These are phyloP conservation scores for Acronicta alni DNA, from an alignment of 2,888 invertebrate species.

Conservation along the genomic window DNA sequence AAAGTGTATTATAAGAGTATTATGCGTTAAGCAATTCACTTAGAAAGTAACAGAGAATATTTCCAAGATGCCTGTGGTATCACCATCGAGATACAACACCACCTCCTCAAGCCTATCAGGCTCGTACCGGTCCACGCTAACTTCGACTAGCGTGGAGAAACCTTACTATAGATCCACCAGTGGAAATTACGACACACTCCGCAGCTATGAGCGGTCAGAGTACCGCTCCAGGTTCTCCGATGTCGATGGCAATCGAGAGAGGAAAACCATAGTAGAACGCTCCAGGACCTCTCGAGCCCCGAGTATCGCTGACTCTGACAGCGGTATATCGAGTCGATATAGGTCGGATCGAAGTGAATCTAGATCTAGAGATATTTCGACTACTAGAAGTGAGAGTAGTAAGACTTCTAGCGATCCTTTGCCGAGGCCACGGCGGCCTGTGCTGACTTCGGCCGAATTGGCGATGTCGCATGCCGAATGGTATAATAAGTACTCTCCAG, in stretches of 20 bases:
- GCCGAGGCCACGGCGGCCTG: constrained; percentile 76
- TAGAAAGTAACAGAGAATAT: constrained; percentile 8
- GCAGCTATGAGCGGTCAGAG: constrained; percentile 72
- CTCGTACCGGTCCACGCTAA: constrained; percentile 82
- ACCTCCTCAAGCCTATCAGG: constrained; percentile 85
- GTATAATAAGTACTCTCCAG: constrained; percentile 93
- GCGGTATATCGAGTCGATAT: constrained; percentile 78
- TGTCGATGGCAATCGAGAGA: constrained; percentile 80
- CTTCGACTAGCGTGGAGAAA: constrained; percentile 86
- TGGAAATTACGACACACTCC: constrained; percentile 80
- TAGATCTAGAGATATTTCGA: constrained; percentile 86
- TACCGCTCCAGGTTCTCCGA: constrained; percentile 79
- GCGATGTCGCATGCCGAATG: constrained; percentile 91
- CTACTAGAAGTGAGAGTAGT: constrained; percentile 87
- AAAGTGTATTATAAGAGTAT: constrained; percentile 49
- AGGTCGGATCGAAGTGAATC: constrained; percentile 86
- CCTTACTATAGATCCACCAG: constrained; percentile 86
- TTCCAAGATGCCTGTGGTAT: constrained; percentile 89
- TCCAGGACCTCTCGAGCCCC: constrained; percentile 78
- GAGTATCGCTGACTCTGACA: constrained; percentile 85
- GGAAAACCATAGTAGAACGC: constrained; percentile 82
- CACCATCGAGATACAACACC: constrained; percentile 86
- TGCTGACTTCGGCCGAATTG: constrained; percentile 85
- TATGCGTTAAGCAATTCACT: constrained; percentile 43
- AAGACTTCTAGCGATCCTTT: constrained; percentile 80